These are phyloP conservation scores for Steinernema feltiae DNA, from an alignment of 1,140 invertebrate species.

Conservation along the genomic window DNA sequence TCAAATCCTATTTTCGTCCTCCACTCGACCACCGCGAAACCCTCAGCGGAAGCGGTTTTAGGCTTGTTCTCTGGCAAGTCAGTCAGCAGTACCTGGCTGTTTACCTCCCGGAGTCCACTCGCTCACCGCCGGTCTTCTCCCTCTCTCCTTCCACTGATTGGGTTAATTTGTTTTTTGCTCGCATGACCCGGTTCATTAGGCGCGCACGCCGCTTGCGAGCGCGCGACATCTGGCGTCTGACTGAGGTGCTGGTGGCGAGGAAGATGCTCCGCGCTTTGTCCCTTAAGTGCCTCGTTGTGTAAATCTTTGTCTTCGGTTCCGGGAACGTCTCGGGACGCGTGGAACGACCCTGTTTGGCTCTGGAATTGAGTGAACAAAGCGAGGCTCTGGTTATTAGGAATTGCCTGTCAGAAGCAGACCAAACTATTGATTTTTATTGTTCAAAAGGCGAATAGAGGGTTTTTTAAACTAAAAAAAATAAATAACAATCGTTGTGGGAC, in stretches of 20 bases:
- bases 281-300: conserved; percentile 8
- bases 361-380: no score
- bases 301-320: background rate
- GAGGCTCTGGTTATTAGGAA: no score
- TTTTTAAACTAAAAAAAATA: no score
- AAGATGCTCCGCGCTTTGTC: background rate
- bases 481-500: no score
- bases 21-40: background rate
- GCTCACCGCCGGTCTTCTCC: no score
- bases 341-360: no score
- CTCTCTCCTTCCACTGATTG: background rate
- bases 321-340: background rate
- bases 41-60: background rate
- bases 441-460: no score
- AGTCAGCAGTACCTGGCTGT: no score
- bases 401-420: no score
- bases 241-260: background rate
- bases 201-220: background rate
- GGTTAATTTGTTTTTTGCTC: conserved; percentile 9
- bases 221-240: background rate
- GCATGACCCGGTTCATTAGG: conserved; percentile 10
- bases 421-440: no score
- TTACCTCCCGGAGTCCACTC: no score
- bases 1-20: background rate
- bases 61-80: no score